Conservation (phyloP, 2,797 vertebrate species). For the Fistularia tabacaria region DNA sequence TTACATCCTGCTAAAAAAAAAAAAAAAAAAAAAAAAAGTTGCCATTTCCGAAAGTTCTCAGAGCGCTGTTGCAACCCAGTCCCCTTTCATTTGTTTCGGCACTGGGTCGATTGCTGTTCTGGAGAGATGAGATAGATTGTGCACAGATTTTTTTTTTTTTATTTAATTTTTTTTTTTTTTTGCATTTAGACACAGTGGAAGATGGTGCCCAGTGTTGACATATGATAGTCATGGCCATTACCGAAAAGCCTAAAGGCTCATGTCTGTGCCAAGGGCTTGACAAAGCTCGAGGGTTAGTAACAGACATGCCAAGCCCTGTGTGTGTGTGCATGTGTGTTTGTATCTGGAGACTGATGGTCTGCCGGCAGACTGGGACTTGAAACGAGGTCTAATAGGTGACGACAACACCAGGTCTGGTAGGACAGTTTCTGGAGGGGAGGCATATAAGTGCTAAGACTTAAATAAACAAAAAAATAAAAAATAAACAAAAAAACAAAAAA, state of each 20-base stretch:
- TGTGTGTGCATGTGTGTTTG: slow-evolving; percentile 27
- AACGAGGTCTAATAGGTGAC: slow-evolving; percentile 38
- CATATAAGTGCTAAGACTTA: slow-evolving; percentile 65
- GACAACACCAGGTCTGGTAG: slow-evolving; percentile 40
- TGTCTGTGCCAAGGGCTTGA: slow-evolving; percentile 59
- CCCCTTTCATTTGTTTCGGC: no score
- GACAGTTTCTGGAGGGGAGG: slow-evolving; percentile 14
- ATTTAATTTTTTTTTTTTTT: no score
- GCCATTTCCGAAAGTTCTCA: neutral
- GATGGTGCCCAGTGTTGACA: no score
- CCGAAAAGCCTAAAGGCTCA: slow-evolving; percentile 39
- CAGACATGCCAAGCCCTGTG: slow-evolving; percentile 56
- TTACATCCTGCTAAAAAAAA: slow-evolving; percentile 10
- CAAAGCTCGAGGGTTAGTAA: slow-evolving; percentile 44
- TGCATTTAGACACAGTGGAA: no score
- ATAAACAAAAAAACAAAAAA: slow-evolving; percentile 12
- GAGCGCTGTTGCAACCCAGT: neutral
- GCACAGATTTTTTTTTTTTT: slow-evolving; percentile 27
- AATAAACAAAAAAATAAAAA: slow-evolving; percentile 7
- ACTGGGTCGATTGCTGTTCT: no score
- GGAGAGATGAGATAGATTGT: slow-evolving; percentile 23
- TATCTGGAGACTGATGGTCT: slow-evolving; percentile 58
- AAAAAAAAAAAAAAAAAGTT: neutral
- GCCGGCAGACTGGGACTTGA: slow-evolving; percentile 68
- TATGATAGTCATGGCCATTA: slow-evolving; percentile 39